A percentile compares a stretch with the other conserved stretches of the same genome.
Evolutionary conservation across 2,888 invertebrate genomes (phyloP).

Genomic region (Drosophila merina): DNA sequence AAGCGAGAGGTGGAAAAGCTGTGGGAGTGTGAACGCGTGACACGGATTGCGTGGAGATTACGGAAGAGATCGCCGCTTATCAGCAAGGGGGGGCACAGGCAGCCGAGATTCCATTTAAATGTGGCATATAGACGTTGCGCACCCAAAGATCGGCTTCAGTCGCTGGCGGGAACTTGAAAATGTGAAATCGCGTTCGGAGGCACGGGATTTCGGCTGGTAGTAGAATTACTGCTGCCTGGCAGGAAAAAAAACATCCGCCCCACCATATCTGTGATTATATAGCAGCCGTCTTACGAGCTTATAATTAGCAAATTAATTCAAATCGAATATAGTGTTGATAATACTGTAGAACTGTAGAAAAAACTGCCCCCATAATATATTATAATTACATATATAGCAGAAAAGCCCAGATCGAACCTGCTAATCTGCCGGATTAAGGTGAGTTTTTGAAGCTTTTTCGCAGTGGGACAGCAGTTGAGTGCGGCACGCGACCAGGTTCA

Average conservation of each 20-base stretch:
- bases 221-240: constrained; percentile 47
- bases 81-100: constrained; percentile 22
- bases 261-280: constrained; percentile 66
- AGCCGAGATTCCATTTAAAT: constrained; percentile 8
- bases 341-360: constrained; percentile 16
- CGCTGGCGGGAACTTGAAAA: constrained; percentile 74
- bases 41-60: constrained; percentile 57
- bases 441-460: constrained; percentile 35
- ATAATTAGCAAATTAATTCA: constrained; percentile 12
- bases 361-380: constrained; percentile 15
- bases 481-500: constrained; percentile 51
- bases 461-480: constrained; percentile 27
- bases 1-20: constrained; percentile 22
- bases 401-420: constrained; percentile 23
- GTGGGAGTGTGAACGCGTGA: constrained; percentile 52
- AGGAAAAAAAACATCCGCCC: constrained; percentile 33
- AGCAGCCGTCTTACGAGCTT: constrained; percentile 15
- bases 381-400: constrained; percentile 3
- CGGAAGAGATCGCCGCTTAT: constrained; percentile 47
- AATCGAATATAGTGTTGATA: constrained; percentile 28
- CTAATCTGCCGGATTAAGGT: constrained; percentile 61
- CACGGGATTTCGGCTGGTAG: constrained; percentile 47
- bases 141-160: constrained; percentile 51
- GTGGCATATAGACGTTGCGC: constrained; percentile 30
- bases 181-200: constrained; percentile 70